Evolutionary conservation across 2,113 vertebrate genomes (phyloP), one percentile per base, ranked within the genome.

Genomic region (Nerophis lumbriciformis): DNA sequence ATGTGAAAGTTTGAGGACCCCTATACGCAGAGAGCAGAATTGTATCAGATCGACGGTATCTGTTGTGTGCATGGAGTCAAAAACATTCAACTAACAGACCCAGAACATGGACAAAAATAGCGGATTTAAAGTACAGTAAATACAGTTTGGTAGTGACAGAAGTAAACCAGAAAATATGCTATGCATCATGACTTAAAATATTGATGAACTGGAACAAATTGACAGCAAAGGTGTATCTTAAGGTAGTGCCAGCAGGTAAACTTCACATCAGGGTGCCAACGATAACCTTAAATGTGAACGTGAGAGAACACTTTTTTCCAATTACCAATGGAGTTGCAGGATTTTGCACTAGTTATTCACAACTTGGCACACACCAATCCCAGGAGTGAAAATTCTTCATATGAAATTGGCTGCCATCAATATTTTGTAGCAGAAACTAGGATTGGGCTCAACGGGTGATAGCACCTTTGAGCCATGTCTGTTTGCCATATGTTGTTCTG

Each of bases 1-100:
- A 63, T 63, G 65, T 38, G 56, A 75, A 68, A 67, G 7, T 14
- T 48, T 49, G 50, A 49, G 59, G 64, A 45, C 58, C 48, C 49
- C 35, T 55, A 42, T 55, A 42, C 53, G 72, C 72, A 77, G 47
- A 57, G 42, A 21, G 42, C 35, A 60, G 11, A 4, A n/a, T 52
- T 65, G 9, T 53, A 53, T 63, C 59, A 49, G 59, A 45, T 11
- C 42, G 11, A 45, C 56, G 59, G 15, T 3, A 16, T 68, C 38
- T 56, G 39, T n/a, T 54, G 57, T 21, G 37, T 11, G 19, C 19
- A 10, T 57, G 54, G 61, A 35, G 49, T 48, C 16, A 12, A 54
- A 55, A 57, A 53, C 62, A 63, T 61, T 36, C 16, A 5, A 39
- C 8, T 42, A 42, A 3, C 39, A 11, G 64, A 61, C 12, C 21